Evolutionary conservation across 2,797 vertebrate genomes (phyloP).

Genomic region (Buceros bicornis): DNA sequence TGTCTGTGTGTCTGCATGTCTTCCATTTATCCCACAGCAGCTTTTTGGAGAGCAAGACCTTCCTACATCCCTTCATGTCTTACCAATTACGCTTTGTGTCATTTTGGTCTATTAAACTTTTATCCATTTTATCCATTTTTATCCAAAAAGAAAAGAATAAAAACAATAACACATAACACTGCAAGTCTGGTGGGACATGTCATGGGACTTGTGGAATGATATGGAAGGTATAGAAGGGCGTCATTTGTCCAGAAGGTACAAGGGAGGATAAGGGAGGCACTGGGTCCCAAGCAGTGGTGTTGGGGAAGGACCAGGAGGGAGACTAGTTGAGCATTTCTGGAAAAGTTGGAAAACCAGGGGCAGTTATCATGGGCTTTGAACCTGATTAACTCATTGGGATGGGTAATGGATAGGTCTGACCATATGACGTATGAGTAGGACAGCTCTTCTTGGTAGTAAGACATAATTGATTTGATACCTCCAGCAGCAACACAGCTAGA

Average conservation of each 20-base stretch:
- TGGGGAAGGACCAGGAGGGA: background rate
- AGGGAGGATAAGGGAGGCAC: background rate
- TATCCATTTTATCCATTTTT: background rate
- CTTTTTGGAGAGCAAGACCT: background rate
- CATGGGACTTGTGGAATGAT: background rate
- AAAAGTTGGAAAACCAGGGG: background rate
- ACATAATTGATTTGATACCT: background rate
- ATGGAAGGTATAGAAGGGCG: background rate
- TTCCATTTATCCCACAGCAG: background rate
- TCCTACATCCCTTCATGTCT: background rate
- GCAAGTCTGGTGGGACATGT: background rate
- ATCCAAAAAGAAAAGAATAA: background rate
- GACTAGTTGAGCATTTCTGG: background rate
- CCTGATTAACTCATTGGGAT: background rate
- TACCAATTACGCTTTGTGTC: background rate
- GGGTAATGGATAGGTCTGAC: background rate
- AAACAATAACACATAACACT: background rate
- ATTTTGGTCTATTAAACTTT: background rate
- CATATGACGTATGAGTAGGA: background rate
- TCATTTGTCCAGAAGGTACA: background rate
- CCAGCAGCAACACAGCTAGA: background rate
- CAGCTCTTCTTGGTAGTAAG: background rate
- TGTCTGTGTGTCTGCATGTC: rapidly evolving
- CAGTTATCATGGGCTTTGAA: background rate
- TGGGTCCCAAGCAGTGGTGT: background rate